Evolutionary conservation across 2,797 vertebrate genomes (phyloP).

Genomic region (Microctenopoma stevenorrisi): DNA sequence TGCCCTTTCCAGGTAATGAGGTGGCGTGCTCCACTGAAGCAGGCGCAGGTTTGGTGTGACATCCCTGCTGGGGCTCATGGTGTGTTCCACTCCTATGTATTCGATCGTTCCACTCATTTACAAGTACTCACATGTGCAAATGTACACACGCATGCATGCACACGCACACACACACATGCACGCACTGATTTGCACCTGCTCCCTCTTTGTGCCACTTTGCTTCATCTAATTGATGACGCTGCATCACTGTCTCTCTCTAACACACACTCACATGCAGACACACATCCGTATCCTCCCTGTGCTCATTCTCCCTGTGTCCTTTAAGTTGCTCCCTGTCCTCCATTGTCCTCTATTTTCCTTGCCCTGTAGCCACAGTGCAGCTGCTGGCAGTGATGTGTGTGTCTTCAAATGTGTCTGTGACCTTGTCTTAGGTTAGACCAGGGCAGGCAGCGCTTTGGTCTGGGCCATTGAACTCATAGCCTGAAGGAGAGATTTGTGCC

Average conservation of each 20-base stretch:
- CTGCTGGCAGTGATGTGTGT: constrained; percentile 41
- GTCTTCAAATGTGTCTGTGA: constrained; percentile 34
- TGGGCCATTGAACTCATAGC: constrained; percentile 51
- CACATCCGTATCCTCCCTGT: constrained; percentile 26
- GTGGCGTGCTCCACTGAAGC: constrained; percentile 57
- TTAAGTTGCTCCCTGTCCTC: constrained; percentile 47
- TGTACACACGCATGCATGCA: constrained; percentile 35
- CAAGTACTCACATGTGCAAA: constrained; percentile 33
- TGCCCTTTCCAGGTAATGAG: constrained; percentile 60
- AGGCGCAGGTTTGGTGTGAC: constrained; percentile 59
- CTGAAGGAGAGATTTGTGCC: constrained; percentile 46
- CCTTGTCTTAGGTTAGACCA: constrained; percentile 60
- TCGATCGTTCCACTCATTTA: constrained; percentile 61
- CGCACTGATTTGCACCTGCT: constrained; percentile 74
- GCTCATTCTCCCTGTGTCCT: constrained; percentile 49
- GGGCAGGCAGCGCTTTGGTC: constrained; percentile 51
- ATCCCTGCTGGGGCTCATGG: constrained; percentile 60
- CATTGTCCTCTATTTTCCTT: constrained; percentile 50
- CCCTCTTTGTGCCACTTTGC: constrained; percentile 71
- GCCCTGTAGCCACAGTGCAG: constrained; percentile 55
- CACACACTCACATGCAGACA: constrained; percentile 26
- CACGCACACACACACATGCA: constrained; percentile 32
- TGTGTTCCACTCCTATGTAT: constrained; percentile 45
- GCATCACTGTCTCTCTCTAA: constrained; percentile 47
- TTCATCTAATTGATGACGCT: constrained; percentile 74